phyloP scores from a whole-genome alignment of 1,140 invertebrate genomes.

The Platyscapa corneri region DNA sequence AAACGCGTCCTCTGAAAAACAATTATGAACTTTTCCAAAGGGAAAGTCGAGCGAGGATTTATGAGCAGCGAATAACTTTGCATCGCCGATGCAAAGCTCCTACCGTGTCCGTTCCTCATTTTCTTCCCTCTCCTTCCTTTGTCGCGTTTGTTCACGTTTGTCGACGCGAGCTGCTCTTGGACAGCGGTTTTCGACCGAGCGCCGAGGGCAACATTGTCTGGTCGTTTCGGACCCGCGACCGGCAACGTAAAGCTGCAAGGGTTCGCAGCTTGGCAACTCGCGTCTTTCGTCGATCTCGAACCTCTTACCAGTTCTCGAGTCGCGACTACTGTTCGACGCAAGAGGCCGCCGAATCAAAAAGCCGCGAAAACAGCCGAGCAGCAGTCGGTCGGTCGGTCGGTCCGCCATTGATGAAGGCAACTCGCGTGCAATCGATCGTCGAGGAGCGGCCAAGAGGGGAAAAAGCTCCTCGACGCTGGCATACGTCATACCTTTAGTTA shows the following conservation, averaged over 20 bases:
- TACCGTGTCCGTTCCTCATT: background rate
- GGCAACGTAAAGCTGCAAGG: background rate
- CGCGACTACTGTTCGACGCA: too few relatives aligned
- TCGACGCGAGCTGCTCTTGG: too few relatives aligned
- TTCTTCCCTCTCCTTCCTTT: background rate
- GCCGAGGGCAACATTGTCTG: too few relatives aligned
- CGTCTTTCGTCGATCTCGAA: background rate
- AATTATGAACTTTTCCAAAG: conserved; percentile 21
- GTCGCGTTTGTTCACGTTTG: background rate
- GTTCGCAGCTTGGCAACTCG: background rate
- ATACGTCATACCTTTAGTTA: conserved; percentile 28
- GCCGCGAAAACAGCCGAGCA: too few relatives aligned
- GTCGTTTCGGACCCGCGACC: too few relatives aligned
- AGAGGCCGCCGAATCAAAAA: too few relatives aligned
- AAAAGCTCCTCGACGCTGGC: background rate
- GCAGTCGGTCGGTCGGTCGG: too few relatives aligned
- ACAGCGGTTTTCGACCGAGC: too few relatives aligned
- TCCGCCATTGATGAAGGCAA: background rate
- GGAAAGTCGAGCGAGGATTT: conserved; percentile 25
- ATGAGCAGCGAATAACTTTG: conserved; percentile 37
- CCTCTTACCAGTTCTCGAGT: too few relatives aligned
- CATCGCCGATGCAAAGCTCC: background rate
- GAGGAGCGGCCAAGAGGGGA: background rate
- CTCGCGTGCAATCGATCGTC: background rate
- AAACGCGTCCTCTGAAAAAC: conserved; percentile 40